Conservation (phyloP, 2,888 invertebrate species). For the Diarsia brunnea region DNA sequence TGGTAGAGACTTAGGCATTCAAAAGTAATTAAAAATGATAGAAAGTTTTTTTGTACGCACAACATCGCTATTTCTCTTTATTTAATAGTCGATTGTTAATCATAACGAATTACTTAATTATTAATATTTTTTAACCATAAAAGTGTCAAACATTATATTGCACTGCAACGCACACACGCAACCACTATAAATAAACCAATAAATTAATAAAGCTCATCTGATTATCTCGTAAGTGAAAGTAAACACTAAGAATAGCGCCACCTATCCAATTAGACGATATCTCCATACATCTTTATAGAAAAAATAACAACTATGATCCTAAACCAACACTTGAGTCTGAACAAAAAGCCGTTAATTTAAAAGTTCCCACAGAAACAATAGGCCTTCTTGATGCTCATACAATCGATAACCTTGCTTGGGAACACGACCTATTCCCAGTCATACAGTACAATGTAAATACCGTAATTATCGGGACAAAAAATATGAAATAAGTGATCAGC, state of each 20-base stretch:
- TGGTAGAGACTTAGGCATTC: neutral
- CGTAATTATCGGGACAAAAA: neutral
- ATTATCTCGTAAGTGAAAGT: conserved; percentile 45
- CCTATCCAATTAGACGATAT: conserved; percentile 42
- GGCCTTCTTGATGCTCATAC: conserved; percentile 33
- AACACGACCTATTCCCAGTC: conserved; percentile 45
- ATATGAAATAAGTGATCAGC: conserved; percentile 6
- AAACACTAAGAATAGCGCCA: conserved; percentile 31
- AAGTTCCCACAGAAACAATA: conserved; percentile 57
- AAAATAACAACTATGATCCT: conserved; percentile 32
- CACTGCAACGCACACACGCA: neutral
- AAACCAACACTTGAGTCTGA: conserved; percentile 20
- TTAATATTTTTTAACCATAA: neutral
- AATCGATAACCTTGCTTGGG: conserved; percentile 59
- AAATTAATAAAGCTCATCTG: neutral
- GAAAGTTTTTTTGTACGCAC: neutral
- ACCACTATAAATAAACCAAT: neutral
- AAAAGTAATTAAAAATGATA: neutral
- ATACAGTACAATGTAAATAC: conserved; percentile 32
- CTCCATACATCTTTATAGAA: conserved; percentile 24
- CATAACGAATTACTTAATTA: neutral
- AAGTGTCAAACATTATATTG: neutral
- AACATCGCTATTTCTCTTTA: neutral
- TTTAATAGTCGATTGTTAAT: neutral
- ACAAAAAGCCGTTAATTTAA: conserved; percentile 47